Conservation (phyloP, 2,888 invertebrate genomes). For the Sarcophaga rosellei region DNA sequence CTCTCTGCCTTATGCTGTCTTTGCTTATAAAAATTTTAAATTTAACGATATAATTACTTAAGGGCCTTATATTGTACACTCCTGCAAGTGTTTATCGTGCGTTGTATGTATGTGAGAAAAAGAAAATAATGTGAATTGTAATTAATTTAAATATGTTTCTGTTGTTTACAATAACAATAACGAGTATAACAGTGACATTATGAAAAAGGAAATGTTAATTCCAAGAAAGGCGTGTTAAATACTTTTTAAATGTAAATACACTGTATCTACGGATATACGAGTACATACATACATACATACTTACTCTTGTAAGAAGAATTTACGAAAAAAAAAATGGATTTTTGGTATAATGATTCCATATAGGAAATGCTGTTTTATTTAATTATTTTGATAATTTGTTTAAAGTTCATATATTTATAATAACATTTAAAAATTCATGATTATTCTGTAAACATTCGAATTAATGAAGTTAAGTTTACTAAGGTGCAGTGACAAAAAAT, state of each 20-base stretch:
- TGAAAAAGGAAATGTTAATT: not conserved
- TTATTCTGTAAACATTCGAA: not conserved
- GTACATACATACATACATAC: not conserved
- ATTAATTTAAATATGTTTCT: not conserved
- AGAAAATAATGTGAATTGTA: not conserved
- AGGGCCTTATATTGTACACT: constrained; percentile 1
- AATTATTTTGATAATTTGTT: not conserved
- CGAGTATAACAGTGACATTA: not conserved
- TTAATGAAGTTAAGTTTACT: not conserved
- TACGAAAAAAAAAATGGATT: not conserved
- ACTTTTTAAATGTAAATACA: not conserved
- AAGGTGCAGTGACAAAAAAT: too few species aligned
- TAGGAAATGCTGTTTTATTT: not conserved
- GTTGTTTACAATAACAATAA: not conserved
- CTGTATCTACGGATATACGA: too few species aligned
- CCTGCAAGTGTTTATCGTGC: not conserved
- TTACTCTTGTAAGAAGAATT: not conserved
- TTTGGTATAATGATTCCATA: not conserved
- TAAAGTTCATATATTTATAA: not conserved
- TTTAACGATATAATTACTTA: not conserved
- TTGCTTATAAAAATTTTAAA: too few species aligned
- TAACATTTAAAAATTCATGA: not conserved
- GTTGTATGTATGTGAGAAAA: not conserved
- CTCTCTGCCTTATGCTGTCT: too few species aligned
- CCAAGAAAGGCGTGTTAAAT: not conserved